phyloP scores from a whole-genome alignment of 2,888 invertebrate genomes.

The Ceratothoa steindachneri region DNA sequence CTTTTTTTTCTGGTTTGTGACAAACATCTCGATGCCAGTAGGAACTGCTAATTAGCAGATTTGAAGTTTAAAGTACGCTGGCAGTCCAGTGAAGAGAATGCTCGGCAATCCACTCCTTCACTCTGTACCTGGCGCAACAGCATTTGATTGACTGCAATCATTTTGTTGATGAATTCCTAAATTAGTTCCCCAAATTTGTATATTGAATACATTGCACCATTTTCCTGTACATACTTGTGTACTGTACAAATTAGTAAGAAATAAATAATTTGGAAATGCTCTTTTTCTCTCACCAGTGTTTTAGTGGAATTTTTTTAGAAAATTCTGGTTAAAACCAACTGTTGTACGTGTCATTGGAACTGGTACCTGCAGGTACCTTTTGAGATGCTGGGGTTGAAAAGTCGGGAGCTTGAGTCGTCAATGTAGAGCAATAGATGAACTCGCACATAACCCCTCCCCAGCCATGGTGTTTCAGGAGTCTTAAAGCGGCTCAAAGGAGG shows the following conservation, averaged over 20 bases:
- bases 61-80: neutral
- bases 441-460: too few relatives aligned
- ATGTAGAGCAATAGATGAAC: too few relatives aligned
- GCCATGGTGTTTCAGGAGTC: too few relatives aligned
- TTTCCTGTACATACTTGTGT: constrained; percentile 10
- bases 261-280: neutral
- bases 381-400: too few relatives aligned
- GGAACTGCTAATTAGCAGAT: neutral
- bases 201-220: constrained; percentile 11
- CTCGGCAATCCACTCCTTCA: constrained; percentile 2
- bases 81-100: neutral
- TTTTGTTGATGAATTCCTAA: neutral
- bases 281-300: too few relatives aligned
- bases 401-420: too few relatives aligned
- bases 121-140: constrained; percentile 5
- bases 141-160: neutral
- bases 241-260: constrained; percentile 8
- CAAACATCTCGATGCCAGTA: neutral
- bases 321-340: too few relatives aligned
- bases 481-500: too few relatives aligned
- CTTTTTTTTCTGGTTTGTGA: neutral
- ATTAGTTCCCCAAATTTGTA: neutral
- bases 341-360: too few relatives aligned
- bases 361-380: too few relatives aligned
- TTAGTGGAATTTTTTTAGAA: too few relatives aligned